Conservation (phyloP, 2,888 invertebrate species). For the Dermolepida albohirtum region DNA sequence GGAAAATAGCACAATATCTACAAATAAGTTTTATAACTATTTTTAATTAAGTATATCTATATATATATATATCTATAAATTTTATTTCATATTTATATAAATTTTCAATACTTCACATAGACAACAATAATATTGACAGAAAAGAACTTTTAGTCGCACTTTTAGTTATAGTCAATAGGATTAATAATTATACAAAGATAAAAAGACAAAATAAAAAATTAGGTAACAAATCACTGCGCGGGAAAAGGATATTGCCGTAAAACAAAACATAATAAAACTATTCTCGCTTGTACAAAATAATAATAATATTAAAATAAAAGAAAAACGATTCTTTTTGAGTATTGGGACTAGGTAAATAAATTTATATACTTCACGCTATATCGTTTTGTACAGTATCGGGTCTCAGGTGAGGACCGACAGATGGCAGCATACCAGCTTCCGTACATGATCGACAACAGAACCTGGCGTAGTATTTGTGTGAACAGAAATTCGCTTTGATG, state of each 20-base stretch:
- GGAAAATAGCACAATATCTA: conserved; percentile 42
- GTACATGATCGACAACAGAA: conserved; percentile 96
- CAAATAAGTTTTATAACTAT: conserved; percentile 39
- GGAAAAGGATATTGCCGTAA: conserved; percentile 36
- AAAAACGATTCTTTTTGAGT: conserved; percentile 31
- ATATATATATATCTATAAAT: conserved; percentile 20
- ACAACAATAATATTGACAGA: conserved; percentile 33
- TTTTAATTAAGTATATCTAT: conserved; percentile 34
- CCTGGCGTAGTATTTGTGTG: conserved; percentile 90
- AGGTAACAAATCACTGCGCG: conserved; percentile 43
- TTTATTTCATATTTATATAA: conserved; percentile 9
- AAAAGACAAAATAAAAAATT: conserved; percentile 20
- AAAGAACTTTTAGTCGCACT: conserved; percentile 35
- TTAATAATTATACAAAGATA: conserved; percentile 23
- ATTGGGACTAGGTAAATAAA: conserved; percentile 42
- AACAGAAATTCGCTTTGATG: conserved; percentile 85
- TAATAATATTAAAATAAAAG: conserved; percentile 19
- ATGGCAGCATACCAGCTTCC: conserved; percentile 80
- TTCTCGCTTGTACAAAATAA: conserved; percentile 39
- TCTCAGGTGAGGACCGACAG: conserved; percentile 56
- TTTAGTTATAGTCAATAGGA: conserved; percentile 39
- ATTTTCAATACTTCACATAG: conserved; percentile 26
- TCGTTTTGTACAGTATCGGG: conserved; percentile 41
- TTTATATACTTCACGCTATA: conserved; percentile 43
- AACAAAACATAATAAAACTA: conserved; percentile 31